phyloP scores from a whole-genome alignment of 2,888 invertebrate genomes.

The Agrypnus murinus region DNA sequence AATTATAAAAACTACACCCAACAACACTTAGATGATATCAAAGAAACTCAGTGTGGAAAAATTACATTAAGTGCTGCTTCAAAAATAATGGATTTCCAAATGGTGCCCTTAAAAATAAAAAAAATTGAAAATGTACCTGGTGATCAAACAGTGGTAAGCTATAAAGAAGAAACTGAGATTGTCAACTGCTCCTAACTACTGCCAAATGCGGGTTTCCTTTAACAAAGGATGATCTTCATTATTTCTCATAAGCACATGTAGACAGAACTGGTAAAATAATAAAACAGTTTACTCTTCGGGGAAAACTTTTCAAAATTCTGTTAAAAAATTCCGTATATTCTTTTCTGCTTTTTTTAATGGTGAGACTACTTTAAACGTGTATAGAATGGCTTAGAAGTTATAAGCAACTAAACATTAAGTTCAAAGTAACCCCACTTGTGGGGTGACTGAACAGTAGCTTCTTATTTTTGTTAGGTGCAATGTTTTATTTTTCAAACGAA shows the following conservation, averaged over 20 bases:
- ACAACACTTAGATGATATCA: too few species aligned
- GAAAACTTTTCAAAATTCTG: not conserved
- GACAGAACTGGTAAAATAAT: slow-evolving; percentile 7
- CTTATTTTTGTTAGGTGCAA: slow-evolving; percentile 1
- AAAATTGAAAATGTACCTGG: too few species aligned
- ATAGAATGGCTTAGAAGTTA: not conserved
- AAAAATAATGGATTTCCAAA: too few species aligned
- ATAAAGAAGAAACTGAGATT: not conserved
- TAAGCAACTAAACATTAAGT: slow-evolving; percentile 7
- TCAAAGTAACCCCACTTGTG: not conserved
- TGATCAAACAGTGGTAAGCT: slow-evolving; percentile 7
- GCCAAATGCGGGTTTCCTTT: slow-evolving; percentile 9
- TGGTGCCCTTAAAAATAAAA: not conserved
- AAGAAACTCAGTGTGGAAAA: too few species aligned
- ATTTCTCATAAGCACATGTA: not conserved
- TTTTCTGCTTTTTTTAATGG: slow-evolving; percentile 6
- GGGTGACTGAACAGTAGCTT: not conserved
- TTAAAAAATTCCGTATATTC: not conserved
- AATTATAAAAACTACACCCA: too few species aligned
- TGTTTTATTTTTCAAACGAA: not conserved
- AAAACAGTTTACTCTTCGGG: slow-evolving; percentile 3
- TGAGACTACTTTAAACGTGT: not conserved
- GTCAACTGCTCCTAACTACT: not conserved
- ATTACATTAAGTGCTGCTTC: too few species aligned
- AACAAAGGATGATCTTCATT: slow-evolving; percentile 3